These are phyloP conservation scores for Leptodirus hochenwartii DNA, from an alignment of 2,888 invertebrate species.

Conservation along the genomic window DNA sequence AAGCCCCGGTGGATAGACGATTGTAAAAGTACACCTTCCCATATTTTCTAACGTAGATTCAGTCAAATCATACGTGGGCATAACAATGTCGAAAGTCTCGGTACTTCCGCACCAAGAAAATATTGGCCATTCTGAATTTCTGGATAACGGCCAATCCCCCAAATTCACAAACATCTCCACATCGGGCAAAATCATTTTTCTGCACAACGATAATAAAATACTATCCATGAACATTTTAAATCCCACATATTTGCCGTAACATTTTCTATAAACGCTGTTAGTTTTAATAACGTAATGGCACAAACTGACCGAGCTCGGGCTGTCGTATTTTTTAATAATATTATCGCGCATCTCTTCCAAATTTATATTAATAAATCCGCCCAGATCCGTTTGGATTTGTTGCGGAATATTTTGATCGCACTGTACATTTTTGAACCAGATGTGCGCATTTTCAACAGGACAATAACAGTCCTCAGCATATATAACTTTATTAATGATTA, in stretches of 20 bases:
- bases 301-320: slow-evolving; percentile 64
- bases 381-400: slow-evolving; percentile 57
- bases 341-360: slow-evolving; percentile 41
- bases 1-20: not conserved
- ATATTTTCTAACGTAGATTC: slow-evolving; percentile 85
- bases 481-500: slow-evolving; percentile 44
- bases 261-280: slow-evolving; percentile 69
- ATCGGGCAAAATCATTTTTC: slow-evolving; percentile 70
- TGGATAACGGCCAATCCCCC: slow-evolving; percentile 82
- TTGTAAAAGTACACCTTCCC: slow-evolving; percentile 47
- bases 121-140: slow-evolving; percentile 46
- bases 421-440: slow-evolving; percentile 49
- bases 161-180: slow-evolving; percentile 81
- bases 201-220: slow-evolving; percentile 58
- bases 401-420: slow-evolving; percentile 37
- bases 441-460: slow-evolving; percentile 39
- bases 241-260: slow-evolving; percentile 87
- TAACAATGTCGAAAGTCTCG: slow-evolving; percentile 68
- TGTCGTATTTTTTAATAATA: slow-evolving; percentile 47
- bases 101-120: slow-evolving; percentile 95
- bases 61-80: slow-evolving; percentile 92
- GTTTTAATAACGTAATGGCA: slow-evolving; percentile 77
- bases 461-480: slow-evolving; percentile 76
- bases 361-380: slow-evolving; percentile 46
- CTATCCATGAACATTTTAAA: slow-evolving; percentile 93